Conservation (phyloP, 2,113 vertebrate genomes). For the Anolis carolinensis region DNA sequence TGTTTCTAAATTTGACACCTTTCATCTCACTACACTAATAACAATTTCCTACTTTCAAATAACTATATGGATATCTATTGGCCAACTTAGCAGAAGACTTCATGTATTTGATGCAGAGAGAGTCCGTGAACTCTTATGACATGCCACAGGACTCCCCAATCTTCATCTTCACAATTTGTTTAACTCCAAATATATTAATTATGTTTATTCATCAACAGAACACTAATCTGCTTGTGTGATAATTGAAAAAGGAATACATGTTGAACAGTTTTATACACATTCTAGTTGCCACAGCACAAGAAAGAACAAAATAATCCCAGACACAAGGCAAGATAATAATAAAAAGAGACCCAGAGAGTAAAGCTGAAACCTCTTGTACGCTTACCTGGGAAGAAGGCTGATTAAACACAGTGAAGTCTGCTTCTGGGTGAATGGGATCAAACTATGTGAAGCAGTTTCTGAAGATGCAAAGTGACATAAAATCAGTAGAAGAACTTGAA, state of each 20-base stretch:
- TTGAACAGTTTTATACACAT: neutral
- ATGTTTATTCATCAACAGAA: neutral
- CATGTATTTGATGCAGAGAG: neutral
- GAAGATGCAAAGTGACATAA: constrained; percentile 13
- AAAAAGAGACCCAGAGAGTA: neutral
- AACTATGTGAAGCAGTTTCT: constrained; percentile 34
- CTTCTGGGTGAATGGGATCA: constrained; percentile 20
- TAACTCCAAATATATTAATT: neutral
- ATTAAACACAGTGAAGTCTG: neutral
- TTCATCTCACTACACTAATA: neutral
- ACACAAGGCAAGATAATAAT: neutral
- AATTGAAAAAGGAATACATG: neutral
- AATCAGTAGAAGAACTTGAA: constrained; percentile 48
- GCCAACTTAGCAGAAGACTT: neutral
- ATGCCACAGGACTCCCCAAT: neutral
- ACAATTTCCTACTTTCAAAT: neutral
- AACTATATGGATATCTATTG: neutral
- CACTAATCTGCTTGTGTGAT: neutral
- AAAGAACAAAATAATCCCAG: too few relatives aligned
- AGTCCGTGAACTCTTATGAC: neutral
- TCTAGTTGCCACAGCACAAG: neutral
- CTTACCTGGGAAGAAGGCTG: neutral
- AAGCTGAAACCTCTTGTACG: neutral
- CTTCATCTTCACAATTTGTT: neutral
- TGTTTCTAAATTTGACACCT: neutral